Base-by-base conservation (phyloP, 2,113 vertebrate genomes). In the Podilymbus podiceps region DNA sequence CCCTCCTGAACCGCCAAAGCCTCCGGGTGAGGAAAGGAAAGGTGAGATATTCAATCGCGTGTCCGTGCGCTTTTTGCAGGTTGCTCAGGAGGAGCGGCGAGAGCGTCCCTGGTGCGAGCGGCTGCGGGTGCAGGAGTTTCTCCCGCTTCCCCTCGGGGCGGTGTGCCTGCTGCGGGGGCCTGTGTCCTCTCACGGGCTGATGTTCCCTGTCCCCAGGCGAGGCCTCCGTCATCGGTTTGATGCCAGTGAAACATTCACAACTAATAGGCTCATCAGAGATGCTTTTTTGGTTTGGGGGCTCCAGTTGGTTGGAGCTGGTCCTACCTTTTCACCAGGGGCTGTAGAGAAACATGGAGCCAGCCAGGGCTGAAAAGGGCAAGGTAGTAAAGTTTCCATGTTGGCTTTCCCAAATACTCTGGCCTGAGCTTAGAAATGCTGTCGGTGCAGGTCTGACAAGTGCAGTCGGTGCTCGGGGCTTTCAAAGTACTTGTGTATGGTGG, bases 51-150 rank as follows among this genome's bases (percentile, higher is more conserved):
- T 93, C 28, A 2, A 1, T 47, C n/a, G 20, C 1, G 13, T 24
- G 25, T n/a, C 44, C 11, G 0, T 8, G 30, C 7, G 17, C 20
- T 59, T 85, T 30, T 59, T 71, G 31, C 12, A 9, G 3, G 0
- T 81, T 71, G 10, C 28, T 85, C 15, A 8, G 53, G 60, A 76
- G 59, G 55, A 28, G 3, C 2, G 2, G 17, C 0, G 0, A 52
- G n/a, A 81, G 16, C 42, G 81, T 73, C 27, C 46, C 40, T n/a
- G 52, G 25, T 53, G 49, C 0, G 4, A 74, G n/a, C 0, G 1
- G 52, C 63, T 77, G 33, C 4, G 4, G 44, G n/a, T 9, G 3
- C 23, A 42, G 19, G 15, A 77, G 35, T 56, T 91, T 59, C 77
- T 88, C 30, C 20, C 9, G 4, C 27, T 30, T 69, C 40, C 33